Base-by-base conservation (phyloP, 2,888 invertebrate species). In the Drosophila kanekoi region DNA sequence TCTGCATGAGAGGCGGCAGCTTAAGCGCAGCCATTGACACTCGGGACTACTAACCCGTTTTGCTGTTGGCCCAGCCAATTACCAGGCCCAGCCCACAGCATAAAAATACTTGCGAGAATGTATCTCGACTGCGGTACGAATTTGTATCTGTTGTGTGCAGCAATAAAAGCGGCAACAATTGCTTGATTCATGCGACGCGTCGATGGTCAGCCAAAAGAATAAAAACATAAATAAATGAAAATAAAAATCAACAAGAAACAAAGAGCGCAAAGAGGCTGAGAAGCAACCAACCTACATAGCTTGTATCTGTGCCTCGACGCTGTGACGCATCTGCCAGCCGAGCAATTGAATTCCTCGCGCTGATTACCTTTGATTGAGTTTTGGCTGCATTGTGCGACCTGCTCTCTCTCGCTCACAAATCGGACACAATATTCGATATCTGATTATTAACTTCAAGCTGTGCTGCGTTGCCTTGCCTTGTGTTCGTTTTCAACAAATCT, bases 11-110 rank as follows among this genome's bases (percentile, higher is more conserved):
- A 60, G 61, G 63, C 57, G 47, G 59, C 48, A 9, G 53, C 61
- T 59, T 63, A 62, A 75, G 32, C 66, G 56, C 75, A 71, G 56
- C 53, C 60, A 77, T 66, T 76, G 76, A 77, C 73, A 77, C 73
- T 20, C 62, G 35, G 10, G 16, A 38, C 67, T 54, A 60, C 56
- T 58, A 62, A 72, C 76, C 72, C 72, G 76, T 76, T 76, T 72
- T 76, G 68, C 66, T 70, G 59, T 72, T 72, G 63, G 75, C 63
- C 75, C 78, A 74, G 83, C 73, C 86, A 86, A 86, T 86, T 85
- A 85, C 81, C 81, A 79, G 83, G 81, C 79, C 72, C 79, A 79
- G 81, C 79, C 72, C 79, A 79, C 70, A 81, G 70, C 77, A 81
- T 79, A 49, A 59, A 76, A 56, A 45, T 72, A 63, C 59, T 60